Base-by-base conservation (phyloP, 23 tunicate genomes). In the Styela clava region DNA sequence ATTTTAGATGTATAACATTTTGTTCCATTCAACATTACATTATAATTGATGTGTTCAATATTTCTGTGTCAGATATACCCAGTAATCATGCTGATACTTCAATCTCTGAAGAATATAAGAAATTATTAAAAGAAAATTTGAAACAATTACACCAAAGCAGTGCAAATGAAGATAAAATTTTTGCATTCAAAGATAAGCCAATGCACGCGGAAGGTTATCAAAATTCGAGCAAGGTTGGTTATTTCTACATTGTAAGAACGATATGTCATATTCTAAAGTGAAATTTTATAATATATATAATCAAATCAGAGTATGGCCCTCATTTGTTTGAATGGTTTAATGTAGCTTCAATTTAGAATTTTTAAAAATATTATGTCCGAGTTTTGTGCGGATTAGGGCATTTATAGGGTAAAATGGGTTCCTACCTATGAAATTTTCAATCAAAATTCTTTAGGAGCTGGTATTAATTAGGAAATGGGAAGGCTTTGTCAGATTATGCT, bases 171-270 rank as follows among this genome's bases (percentile, higher is more conserved):
- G 89, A 84, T 16, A 64, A 86, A 12, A 93, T 93, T 24, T 83
- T 93, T 26, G 89, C 89, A 62, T 93, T 87, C 73, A 81, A 85
- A 70, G 80, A 83, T 18, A 87, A 73, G 24, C 89, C 93, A 30
- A 79, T 81, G 18, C 87, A 86, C 37, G 89, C 74, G 2, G 85
- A 88, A 81, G 98, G 98, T 2, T 93, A 74, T 69, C 94, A 93
- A 23, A 88, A 87, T 74, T 76, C 74, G 33, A 63, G 87, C 33
- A 93, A 93, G 89, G 98, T 93, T 16, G 27, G n/a, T 0, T 0
- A 22, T 69, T 69, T 0, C 27, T 69, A n/a, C n/a, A n/a, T n/a
- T 69, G 30, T 25, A 22, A 24, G n/a, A 0, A 22, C 1, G 0
- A 28, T 69, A 22, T 35, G 21, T n/a, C 33, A 22, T 18, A 33